Evolutionary conservation across 2,113 vertebrate species (phyloP), one percentile per base, ranked within the genome.

Genomic region (Motacilla tschutschensis): DNA sequence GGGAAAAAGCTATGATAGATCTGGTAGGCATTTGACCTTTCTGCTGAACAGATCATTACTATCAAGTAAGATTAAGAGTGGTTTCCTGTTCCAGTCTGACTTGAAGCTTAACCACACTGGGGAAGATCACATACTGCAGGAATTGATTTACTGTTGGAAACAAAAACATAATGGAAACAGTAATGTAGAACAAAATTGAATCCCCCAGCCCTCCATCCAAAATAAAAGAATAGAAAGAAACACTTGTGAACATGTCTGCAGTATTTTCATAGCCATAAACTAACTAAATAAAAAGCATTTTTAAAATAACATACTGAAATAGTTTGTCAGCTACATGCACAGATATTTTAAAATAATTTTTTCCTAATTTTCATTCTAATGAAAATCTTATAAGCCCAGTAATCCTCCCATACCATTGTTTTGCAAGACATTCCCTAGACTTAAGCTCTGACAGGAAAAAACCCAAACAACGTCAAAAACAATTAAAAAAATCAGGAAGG

Each of bases 131-230:
- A 59, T 29, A 36, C 60, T 67, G 10, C 70, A 83, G 44, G 41
- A 91, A 63, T 5, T 78, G 53, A 74, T 73, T 78, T 71, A 74
- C 33, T 47, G 25, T 55, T 80, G 73, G 83, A 71, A 80, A 79
- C 10, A 62, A 85, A 84, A 85, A 48, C 22, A 69, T 26, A 46
- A 14, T 58, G 38, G 47, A 65, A 89, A 70, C 7, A 22, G 43
- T 54, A 79, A 54, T 4, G 11, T 18, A 62, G 43, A 69, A 69
- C 18, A 76, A 72, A 74, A 38, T 11, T 29, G 16, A 7, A 55
- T 4, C 3, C 4, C 9, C 6, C 4, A 15, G 2, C 4, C 16
- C 3, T 21, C 0, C 0, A 24, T 8, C 5, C 13, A 54, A 70
- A 87, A 57, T 3, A 54, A 69, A 77, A 69, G 2, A 58, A 38